A percentile compares a stretch with the other conserved stretches of the same genome.
phyloP scores from a whole-genome alignment of 2,797 vertebrate species.

The Syngnathus acus region DNA sequence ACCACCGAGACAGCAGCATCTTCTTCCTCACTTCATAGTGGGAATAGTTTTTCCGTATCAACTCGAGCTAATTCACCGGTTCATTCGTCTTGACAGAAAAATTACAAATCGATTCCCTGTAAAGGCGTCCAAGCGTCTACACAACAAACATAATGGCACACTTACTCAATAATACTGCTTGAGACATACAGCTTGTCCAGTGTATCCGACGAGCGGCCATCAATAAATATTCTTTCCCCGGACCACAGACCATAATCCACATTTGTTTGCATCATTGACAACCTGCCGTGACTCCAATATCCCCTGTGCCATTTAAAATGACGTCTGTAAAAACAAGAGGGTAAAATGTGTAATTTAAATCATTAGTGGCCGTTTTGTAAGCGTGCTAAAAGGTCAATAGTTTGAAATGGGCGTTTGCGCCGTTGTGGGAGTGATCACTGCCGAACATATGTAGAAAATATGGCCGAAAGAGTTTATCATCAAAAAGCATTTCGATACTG shows the following conservation, averaged over 20 bases:
- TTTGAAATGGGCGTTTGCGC: no score
- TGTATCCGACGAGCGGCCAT: constrained; percentile 3
- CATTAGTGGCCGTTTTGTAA: not conserved
- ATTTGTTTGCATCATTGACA: constrained; percentile 6
- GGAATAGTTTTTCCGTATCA: not conserved
- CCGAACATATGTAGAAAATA: not conserved
- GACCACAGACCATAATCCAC: not conserved
- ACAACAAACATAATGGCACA: constrained; percentile 2
- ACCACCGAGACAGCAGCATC: not conserved
- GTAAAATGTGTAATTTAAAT: not conserved
- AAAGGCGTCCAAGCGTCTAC: not conserved
- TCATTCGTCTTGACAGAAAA: constrained; percentile 1
- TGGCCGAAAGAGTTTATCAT: not conserved
- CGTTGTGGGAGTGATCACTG: no score
- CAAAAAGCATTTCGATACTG: not conserved
- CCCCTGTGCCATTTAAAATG: not conserved
- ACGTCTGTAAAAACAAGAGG: not conserved
- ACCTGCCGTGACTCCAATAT: constrained; percentile 2
- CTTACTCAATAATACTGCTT: constrained; percentile 6
- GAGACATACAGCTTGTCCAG: not conserved
- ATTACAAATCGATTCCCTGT: constrained; percentile 1
- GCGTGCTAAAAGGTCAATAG: not conserved
- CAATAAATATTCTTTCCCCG: constrained; percentile 1
- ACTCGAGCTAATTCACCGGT: not conserved
- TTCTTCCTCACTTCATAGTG: not conserved